Percentiles rank a stretch among this genome's conserved stretches.
Conservation (phyloP, 2,888 invertebrate species). For the Timema podura region DNA sequence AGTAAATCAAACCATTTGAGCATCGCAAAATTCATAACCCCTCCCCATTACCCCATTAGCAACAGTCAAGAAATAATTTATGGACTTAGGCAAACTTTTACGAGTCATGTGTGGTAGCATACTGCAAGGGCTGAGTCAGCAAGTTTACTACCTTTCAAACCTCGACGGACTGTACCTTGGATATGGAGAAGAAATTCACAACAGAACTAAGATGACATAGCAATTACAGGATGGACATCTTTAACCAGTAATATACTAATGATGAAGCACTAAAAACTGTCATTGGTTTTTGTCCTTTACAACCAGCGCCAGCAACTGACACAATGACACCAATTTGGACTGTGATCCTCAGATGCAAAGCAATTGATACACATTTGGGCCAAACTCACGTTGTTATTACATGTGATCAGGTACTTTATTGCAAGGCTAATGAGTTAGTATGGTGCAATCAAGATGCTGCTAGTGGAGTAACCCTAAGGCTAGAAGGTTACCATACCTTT, state of each 20-base stretch:
- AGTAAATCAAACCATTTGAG: too few species aligned
- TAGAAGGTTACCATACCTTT: neutral
- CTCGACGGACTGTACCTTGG: neutral
- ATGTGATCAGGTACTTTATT: slow-evolving; percentile 1
- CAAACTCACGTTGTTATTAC: slow-evolving; percentile 1
- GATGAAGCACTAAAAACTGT: neutral
- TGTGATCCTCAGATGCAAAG: slow-evolving; percentile 1
- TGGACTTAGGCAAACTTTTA: too few species aligned
- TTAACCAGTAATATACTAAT: neutral
- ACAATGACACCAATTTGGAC: slow-evolving; percentile 2
- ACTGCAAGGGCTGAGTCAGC: too few species aligned
- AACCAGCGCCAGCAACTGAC: neutral
- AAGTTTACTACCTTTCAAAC: too few species aligned
- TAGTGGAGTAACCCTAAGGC: neutral
- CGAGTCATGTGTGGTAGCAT: too few species aligned
- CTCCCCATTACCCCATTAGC: too few species aligned
- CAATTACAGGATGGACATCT: neutral
- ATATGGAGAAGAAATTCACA: neutral
- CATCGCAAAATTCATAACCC: too few species aligned
- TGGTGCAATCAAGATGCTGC: slow-evolving; percentile 4
- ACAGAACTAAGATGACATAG: neutral
- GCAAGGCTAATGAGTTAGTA: neutral
- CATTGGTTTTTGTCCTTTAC: slow-evolving; percentile 5
- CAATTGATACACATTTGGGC: slow-evolving; percentile 1
- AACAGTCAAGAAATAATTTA: too few species aligned